Conservation (phyloP, 2,888 invertebrate species). For the Dasypolia templi region DNA sequence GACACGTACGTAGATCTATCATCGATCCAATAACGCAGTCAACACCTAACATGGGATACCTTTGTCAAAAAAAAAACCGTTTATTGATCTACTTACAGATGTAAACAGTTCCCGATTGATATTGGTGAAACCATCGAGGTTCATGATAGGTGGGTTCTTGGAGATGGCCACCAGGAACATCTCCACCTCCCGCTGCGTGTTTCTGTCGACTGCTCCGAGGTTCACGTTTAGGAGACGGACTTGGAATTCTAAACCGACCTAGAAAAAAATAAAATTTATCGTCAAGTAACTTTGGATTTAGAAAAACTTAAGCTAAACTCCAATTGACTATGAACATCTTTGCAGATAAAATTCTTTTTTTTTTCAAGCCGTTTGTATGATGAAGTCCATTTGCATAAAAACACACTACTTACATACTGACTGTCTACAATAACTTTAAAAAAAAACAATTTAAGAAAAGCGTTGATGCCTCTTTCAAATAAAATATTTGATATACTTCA, state of each 20-base stretch:
- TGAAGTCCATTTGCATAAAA: no score
- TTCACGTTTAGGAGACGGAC: conserved; percentile 92
- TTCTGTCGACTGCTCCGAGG: conserved; percentile 91
- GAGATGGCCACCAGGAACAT: conserved; percentile 94
- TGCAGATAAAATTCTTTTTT: no score
- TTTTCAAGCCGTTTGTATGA: background rate
- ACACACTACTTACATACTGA: background rate
- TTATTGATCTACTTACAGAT: conserved; percentile 83
- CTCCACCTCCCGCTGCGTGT: conserved; percentile 92
- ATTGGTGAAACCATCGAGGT: conserved; percentile 93
- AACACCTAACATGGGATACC: background rate
- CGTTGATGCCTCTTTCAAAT: background rate
- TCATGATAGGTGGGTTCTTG: conserved; percentile 94
- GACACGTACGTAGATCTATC: background rate
- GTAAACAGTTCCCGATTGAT: conserved; percentile 93
- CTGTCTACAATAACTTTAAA: no score
- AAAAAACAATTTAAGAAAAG: background rate
- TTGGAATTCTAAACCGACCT: conserved; percentile 88
- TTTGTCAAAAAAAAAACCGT: background rate
- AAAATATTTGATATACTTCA: background rate
- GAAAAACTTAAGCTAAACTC: background rate
- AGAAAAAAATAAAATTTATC: background rate
- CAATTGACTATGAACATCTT: no score
- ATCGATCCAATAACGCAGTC: no score
- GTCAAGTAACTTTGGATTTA: background rate